Conservation (phyloP, 2,888 invertebrate genomes). For the Drosophila fungiperda region DNA sequence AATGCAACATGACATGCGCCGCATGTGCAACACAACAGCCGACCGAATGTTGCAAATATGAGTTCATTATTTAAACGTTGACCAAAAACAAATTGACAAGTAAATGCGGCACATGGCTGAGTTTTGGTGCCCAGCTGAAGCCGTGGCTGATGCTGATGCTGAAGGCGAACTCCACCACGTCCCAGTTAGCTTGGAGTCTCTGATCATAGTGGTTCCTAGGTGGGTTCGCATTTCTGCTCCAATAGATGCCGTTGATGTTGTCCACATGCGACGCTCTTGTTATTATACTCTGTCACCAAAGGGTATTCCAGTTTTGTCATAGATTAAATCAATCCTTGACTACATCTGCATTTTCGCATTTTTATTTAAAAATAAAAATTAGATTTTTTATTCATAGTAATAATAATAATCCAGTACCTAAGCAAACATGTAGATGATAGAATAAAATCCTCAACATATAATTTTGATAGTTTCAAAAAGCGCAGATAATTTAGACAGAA, state of each 20-base stretch:
- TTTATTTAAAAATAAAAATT: background rate
- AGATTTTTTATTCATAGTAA: background rate
- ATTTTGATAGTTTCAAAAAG: background rate
- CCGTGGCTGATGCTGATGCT: slow-evolving; percentile 1
- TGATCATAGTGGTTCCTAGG: slow-evolving; percentile 54
- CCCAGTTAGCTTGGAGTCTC: slow-evolving; percentile 37
- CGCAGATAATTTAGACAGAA: background rate
- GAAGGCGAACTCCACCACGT: slow-evolving; percentile 15
- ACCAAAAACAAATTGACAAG: slow-evolving; percentile 83
- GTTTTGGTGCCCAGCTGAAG: slow-evolving; percentile 36
- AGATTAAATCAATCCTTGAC: background rate
- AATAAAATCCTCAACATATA: background rate
- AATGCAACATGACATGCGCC: slow-evolving; percentile 82
- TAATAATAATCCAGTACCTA: background rate
- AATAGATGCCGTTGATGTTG: slow-evolving; percentile 70
- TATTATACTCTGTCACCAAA: slow-evolving; percentile 18
- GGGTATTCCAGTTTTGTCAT: background rate
- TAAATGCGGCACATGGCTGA: slow-evolving; percentile 75
- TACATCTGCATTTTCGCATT: background rate
- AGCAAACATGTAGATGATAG: background rate
- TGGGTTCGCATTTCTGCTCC: slow-evolving; percentile 78
- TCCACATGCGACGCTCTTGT: slow-evolving; percentile 60
- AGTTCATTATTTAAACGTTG: slow-evolving; percentile 83
- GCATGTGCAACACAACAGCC: slow-evolving; percentile 75
- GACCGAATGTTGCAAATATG: slow-evolving; percentile 78